Evolutionary conservation across 2,888 invertebrate genomes (phyloP), one percentile per base, ranked within the genome.

Genomic region (Trichogramma dendrolimi): DNA sequence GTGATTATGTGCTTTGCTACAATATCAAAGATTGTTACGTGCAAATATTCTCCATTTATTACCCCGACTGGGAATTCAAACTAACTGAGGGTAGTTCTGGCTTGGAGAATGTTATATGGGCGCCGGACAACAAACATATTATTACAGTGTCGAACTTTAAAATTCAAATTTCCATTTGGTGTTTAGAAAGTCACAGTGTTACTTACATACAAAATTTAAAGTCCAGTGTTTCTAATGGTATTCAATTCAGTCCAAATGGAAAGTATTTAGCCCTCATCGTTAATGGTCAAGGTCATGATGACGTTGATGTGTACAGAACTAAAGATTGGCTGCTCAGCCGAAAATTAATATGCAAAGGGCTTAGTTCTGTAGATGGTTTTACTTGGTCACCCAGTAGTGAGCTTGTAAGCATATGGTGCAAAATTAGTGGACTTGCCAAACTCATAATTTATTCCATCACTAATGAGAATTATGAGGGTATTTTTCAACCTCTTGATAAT

Each of bases 61-160:
- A 81, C 67, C 79, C 81, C 1, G 80, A 81, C 48, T 85, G 84
- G 84, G 80, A 79, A 68, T 84, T 82, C 71, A 83, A 82, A 71
- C 77, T 85, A 59, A 80, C 78, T 44, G 82, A 83, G 71, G 83
- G 84, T 5, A 82, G 83, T 52, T 79, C 80, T 39, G 84, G 84
- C 38, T 72, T 85, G 50, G 75, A 79, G 64, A 74, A 71, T 57
- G 80, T 79, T 49, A 71, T 71, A 27, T 85, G 85, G 84, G 75
- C 81, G 63, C 82, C 82, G 5, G 82, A 83, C 70, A 80, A 80
- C 60, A 74, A 81, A 64, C 80, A 83, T 65, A 76, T 85, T 39
- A 72, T 84, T 6, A 82, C 82, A 4, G 79, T 81, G 8, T 80
- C 83, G 46, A 82, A 82, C 62, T 83, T 84, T 67, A 77, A 81